Base-by-base conservation (phyloP, 2,888 invertebrate genomes). In the Microchrysa polita region DNA sequence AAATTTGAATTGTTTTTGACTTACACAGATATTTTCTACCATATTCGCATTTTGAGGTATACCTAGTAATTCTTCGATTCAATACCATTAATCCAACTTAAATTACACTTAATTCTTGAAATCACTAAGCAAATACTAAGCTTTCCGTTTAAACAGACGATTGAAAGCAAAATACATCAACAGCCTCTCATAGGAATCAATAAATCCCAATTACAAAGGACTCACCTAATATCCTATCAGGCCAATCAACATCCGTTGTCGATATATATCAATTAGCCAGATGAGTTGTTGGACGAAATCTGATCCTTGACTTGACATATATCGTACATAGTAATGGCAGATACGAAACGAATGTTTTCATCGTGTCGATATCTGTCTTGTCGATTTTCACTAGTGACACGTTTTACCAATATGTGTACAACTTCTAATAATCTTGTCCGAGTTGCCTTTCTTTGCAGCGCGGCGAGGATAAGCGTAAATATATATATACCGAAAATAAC, bases 231-330 rank as follows among this genome's bases (percentile, higher is more conserved):
- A 69, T 72, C 60, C 57, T 57, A 59, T 72, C 72, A 72, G 42
- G 23, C 60, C 60, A 72, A 72, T 72, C 72, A 72, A 72, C 72
- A 72, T 72, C 72, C 72, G 72, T 20, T 72, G 60, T 72, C 72
- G 60, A 72, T 72, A 72, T 60, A 60, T 72, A 59, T 72, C 72
- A 60, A 72, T 72, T 72, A 72, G 72, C 60, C 60, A 22, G 57
- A 69, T 57, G 55, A 34, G 57, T 34, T 23, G 40, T 55, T 69
- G 69, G 52, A 55, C 23, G 69, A 69, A 69, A 69, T 69, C 57
- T 69, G 55, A 69, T 69, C 69, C 57, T 55, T 40, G 55, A 20
- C 27, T n/a, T n/a, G n/a, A n/a, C n/a, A n/a, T n/a, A n/a, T n/a
- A n/a, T n/a, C n/a, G 55, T 57, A 69, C 40, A 69, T 18, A 14